Evolutionary conservation across 2,888 invertebrate genomes (phyloP).

Genomic region (Heterodera filipjevi): DNA sequence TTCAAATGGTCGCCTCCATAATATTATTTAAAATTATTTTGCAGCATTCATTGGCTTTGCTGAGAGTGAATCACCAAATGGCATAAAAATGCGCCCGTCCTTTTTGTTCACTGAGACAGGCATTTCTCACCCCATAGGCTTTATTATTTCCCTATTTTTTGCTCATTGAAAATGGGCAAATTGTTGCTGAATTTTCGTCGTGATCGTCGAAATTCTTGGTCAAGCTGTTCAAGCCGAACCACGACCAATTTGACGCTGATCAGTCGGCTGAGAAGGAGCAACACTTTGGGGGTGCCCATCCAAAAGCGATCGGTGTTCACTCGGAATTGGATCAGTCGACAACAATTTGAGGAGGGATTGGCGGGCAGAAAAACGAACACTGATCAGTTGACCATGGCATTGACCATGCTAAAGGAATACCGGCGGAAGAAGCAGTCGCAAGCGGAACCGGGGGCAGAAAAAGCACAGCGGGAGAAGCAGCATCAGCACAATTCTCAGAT

Average conservation of each 20-base stretch:
- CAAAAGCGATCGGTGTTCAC: slow-evolving; percentile 1
- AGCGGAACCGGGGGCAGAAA: neutral
- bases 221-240: neutral
- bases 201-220: neutral
- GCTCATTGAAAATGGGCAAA: neutral
- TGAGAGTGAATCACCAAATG: neutral
- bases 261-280: neutral
- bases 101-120: neutral
- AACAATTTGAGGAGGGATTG: neutral
- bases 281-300: neutral
- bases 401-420: neutral
- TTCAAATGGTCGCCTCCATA: neutral
- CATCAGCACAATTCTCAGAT: neutral
- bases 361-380: neutral
- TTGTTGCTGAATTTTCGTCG: neutral
- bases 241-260: neutral
- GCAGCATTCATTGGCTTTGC: neutral
- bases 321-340: neutral
- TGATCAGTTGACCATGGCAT: neutral
- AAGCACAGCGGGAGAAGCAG: too few species aligned
- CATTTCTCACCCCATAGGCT: neutral
- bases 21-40: neutral
- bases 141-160: neutral
- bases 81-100: neutral
- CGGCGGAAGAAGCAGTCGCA: neutral